A percentile compares a stretch with the other conserved stretches of the same genome.
These are phyloP conservation scores for Bellardia bayeri DNA, from an alignment of 2,888 invertebrate genomes.

Conservation along the genomic window DNA sequence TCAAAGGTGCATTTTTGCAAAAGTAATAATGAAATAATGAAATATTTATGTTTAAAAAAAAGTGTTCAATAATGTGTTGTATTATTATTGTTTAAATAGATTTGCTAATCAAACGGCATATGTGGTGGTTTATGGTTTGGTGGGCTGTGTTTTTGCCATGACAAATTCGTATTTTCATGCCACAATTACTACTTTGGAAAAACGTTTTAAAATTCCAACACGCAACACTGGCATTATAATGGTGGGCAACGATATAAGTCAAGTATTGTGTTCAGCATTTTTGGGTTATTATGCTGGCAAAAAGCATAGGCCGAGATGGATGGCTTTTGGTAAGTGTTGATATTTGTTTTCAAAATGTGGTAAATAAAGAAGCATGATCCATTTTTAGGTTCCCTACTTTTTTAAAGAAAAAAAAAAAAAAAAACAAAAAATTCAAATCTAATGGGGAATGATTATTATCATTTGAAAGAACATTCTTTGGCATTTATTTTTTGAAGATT, in stretches of 20 bases:
- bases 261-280: conserved; percentile 87
- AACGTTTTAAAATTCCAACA: conserved; percentile 89
- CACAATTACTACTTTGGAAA: conserved; percentile 89
- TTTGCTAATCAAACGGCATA: conserved; percentile 83
- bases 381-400: too few relatives aligned
- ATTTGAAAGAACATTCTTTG: too few relatives aligned
- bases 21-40: conserved; percentile 78
- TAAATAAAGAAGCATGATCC: too few relatives aligned
- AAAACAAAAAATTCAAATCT: too few relatives aligned
- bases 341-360: too few relatives aligned
- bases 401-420: too few relatives aligned
- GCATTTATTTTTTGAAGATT: too few relatives aligned
- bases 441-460: too few relatives aligned
- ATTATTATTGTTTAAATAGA: conserved; percentile 73
- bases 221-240: conserved; percentile 88
- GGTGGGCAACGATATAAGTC: conserved; percentile 90
- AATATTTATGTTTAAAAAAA: neutral
- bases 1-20: conserved; percentile 86
- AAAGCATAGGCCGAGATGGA: conserved; percentile 90
- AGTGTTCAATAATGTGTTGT: conserved; percentile 76
- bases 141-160: conserved; percentile 88
- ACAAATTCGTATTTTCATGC: conserved; percentile 89
- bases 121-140: conserved; percentile 87
- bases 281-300: conserved; percentile 89
- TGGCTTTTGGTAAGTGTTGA: conserved; percentile 85